A percentile compares a stretch with the other conserved stretches of the same genome.
Conservation (phyloP, 2,113 vertebrate species). For the Callorhinus ursinus region DNA sequence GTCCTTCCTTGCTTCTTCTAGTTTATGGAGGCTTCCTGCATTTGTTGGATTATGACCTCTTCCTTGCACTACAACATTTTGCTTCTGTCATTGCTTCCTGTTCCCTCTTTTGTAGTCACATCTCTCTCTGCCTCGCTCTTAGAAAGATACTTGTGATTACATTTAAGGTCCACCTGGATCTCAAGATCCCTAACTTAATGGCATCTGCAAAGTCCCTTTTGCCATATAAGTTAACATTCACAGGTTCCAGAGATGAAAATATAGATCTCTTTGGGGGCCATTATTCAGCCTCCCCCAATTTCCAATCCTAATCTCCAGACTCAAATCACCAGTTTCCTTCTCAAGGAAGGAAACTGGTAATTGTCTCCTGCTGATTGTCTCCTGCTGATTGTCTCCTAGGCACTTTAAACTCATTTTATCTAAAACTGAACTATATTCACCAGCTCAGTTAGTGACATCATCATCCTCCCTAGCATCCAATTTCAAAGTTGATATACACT, state of each 20-base stretch:
- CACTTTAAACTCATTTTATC: background rate
- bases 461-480: background rate
- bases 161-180: background rate
- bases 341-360: background rate
- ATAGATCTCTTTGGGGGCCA: background rate
- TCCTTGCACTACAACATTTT: background rate
- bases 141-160: background rate
- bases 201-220: background rate
- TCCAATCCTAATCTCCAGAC: background rate
- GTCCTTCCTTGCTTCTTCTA: background rate
- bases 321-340: background rate
- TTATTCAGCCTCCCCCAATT: background rate
- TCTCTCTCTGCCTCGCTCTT: background rate
- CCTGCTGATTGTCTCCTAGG: background rate
- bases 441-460: background rate
- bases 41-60: background rate
- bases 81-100: background rate
- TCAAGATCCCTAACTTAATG: background rate
- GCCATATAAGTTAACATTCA: background rate
- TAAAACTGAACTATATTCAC: constrained; percentile 14
- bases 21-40: background rate
- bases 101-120: background rate
- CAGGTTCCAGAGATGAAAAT: background rate
- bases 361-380: background rate
- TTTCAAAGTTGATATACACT: background rate